Evolutionary conservation across 1,140 invertebrate species (phyloP).

Genomic region (Euura lappo): DNA sequence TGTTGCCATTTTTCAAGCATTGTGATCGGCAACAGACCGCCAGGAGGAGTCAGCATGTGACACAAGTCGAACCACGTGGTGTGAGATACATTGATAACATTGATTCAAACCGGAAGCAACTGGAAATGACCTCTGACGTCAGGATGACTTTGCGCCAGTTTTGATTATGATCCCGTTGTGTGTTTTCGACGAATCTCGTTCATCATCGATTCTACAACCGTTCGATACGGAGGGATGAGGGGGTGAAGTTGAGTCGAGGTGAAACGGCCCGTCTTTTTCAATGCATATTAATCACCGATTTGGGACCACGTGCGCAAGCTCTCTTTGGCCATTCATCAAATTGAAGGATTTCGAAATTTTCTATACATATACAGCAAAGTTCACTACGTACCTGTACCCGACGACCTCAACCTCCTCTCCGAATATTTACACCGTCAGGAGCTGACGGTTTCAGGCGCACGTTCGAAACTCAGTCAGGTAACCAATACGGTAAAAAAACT

Average conservation of each 20-base stretch:
- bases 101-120: no score
- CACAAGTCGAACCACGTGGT: no score
- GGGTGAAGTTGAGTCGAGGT: neutral
- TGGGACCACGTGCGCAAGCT: slow-evolving; percentile 13
- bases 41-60: no score
- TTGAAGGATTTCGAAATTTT: slow-evolving; percentile 41
- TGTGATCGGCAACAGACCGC: no score
- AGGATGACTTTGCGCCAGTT: no score
- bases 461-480: no score
- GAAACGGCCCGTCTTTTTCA: slow-evolving; percentile 34
- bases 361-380: slow-evolving; percentile 31
- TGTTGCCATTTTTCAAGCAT: no score
- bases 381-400: neutral
- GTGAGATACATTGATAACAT: no score
- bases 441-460: neutral
- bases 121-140: no score
- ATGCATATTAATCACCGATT: slow-evolving; percentile 46
- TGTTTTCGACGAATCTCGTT: neutral
- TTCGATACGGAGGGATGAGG: neutral
- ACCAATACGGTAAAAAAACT: no score
- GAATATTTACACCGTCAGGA: neutral
- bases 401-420: neutral
- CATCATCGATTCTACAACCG: neutral
- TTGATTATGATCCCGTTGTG: neutral
- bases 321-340: slow-evolving; percentile 41